Evolutionary conservation across 2,797 vertebrate genomes (phyloP), one percentile per base, ranked within the genome.

Genomic region (Mallotus villosus): DNA sequence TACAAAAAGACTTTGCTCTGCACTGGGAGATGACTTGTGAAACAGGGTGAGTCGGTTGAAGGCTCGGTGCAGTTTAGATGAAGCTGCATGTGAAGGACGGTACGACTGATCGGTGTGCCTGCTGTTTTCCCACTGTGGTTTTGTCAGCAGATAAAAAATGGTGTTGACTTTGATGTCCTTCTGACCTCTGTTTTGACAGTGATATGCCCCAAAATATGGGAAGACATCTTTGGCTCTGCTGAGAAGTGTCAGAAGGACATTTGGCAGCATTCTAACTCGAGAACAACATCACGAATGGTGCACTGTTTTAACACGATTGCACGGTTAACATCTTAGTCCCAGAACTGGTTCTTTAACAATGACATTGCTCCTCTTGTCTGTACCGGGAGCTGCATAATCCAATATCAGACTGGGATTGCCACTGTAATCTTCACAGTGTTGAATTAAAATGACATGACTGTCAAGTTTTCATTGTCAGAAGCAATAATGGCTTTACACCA

Each of bases 91-190:
- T 92, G 87, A 93, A 91, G 88, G 86, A 87, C 85, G 87, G 77
- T 89, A 85, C 93, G 84, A 92, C 87, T 92, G 88, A 90, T 91
- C 93, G 89, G 91, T 88, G 82, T 57, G 77, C 89, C 92, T 87
- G 90, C 87, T 84, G 82, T 88, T 82, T 76, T 68, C 16, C 67
- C 86, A 68, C 82, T 89, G 88, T 86, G 79, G 90, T 83, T 84
- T 82, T 89, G 87, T 92, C 85, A 91, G 85, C 86, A 91, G 71
- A 87, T 81, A 91, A 81, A 85, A 93, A 87, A 91, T 80, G 89
- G 78, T 88, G 81, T 91, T 89, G 86, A 77, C 81, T 87, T 89
- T 90, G 84, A 91, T 91, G 90, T 91, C 82, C 34, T 82, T 88
- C 75, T 78, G 85, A 78, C 76, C 55, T 84, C 76, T 73, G 32